Base-by-base conservation (phyloP, 2,113 vertebrate genomes). In the Lophius piscatorius region DNA sequence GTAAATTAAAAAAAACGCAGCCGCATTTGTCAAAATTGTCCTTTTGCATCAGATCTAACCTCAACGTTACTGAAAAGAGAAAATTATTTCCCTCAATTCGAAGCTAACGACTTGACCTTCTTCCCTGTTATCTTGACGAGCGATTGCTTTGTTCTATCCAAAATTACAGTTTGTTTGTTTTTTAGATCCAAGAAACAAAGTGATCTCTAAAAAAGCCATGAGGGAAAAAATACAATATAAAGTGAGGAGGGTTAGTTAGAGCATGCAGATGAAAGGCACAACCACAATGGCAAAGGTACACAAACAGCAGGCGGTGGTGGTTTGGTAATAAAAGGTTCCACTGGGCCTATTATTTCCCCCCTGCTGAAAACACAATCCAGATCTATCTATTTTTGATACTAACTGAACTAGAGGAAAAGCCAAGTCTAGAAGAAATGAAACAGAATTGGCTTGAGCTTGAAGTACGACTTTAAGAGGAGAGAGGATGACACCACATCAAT, bases 111-210 rank as follows among this genome's bases (percentile, higher is more conserved):
- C 45, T 42, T 71, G 58, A 54, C 58, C 22, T 8, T 58, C 6
- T 33, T 41, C 28, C 17, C 39, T 52, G 21, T 51, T 75, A 70
- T 70, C 65, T 56, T 67, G 9, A 63, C 67, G 76, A 71, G 54
- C 49, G 48, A 35, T 58, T 16, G 48, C 66, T 45, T 62, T 42
- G 16, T 48, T 51, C 29, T 1, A 4, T 77, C 38, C 54, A 64
- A 83, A 86, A 81, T 80, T 70, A 86, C 61, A 82, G 68, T 36
- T 59, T 17, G 66, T 54, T 31, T 44, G 42, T 45, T 74, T 80
- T 74, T 49, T 10, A 50, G 38, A 18, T 7, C 20, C n/a, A 14
- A 51, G 42, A n/a, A 21, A 33, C 44, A 44, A 1, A 6, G 40
- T 40, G 22, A 21, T 38, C 40, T 22, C 17, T 34, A 2, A 11